Evolutionary conservation across 2,113 vertebrate species (phyloP), one percentile per base, ranked within the genome.

Genomic region (Alexandromys fortis): DNA sequence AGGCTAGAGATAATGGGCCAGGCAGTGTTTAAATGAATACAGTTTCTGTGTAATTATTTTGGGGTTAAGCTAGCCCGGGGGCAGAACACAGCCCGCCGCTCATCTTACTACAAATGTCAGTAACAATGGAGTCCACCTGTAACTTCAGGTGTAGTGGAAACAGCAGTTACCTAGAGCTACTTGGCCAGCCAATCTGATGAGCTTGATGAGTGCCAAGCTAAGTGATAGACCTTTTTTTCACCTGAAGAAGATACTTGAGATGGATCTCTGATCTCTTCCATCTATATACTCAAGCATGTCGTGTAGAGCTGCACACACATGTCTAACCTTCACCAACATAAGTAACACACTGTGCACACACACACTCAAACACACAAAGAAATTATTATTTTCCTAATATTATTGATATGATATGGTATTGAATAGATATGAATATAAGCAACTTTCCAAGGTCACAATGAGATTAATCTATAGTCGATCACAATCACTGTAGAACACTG

Each of bases 121-220:
- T 47, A 78, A 49, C 7, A 49, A 47, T 78, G 47, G 47, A 78
- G 17, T 17, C 76, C 45, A 19, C 47, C 16, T 10, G 8, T 16
- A 49, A 78, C 75, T 14, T 47, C 28, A 33, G 76, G 19, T 21
- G 49, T 11, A 55, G 33, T 35, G 33, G 33, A 55, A n/a, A 55
- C 5, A 22, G 19, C 19, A 55, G 30, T 12, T 11, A n/a, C 33
- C 33, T n/a, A 30, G 49, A 55, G 49, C 49, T 79, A 55, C n/a
- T 5, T 33, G 49, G 28, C 17, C 49, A 55, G 4, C 1, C 33
- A 55, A 14, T 7, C 5, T 7, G 9, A 4, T 4, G 5, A 21
- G 12, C 21, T 55, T 79, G 77, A n/a, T n/a, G 30, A 79, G 11
- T 55, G 33, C 49, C 33, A 35, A 22, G 19, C 9, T 55, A 55